These are phyloP conservation scores for Apodemus speciosus DNA, from an alignment of 2,113 vertebrate species.

Conservation along the genomic window DNA sequence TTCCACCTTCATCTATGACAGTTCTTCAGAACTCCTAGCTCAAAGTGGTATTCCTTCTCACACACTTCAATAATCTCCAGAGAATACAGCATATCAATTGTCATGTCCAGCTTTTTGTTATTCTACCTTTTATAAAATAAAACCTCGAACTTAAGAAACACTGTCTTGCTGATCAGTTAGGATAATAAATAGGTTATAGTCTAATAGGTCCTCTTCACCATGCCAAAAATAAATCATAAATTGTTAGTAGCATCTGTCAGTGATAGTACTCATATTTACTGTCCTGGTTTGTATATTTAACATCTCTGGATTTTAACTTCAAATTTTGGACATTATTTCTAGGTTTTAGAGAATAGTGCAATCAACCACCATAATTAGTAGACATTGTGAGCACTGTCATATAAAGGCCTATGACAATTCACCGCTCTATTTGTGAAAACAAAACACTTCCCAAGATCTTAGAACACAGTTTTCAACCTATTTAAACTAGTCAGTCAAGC, in stretches of 20 bases:
- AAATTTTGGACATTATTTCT: neutral
- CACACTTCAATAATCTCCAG: neutral
- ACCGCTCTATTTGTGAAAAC: neutral
- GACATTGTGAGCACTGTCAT: neutral
- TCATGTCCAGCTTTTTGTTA: neutral
- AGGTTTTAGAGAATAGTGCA: neutral
- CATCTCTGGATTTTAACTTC: neutral
- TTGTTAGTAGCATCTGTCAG: conserved; percentile 46
- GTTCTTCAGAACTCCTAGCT: neutral
- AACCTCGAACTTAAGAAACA: neutral
- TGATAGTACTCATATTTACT: neutral
- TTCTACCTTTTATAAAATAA: neutral
- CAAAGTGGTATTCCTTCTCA: neutral
- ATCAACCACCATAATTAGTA: neutral
- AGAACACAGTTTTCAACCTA: neutral
- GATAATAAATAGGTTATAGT: conserved; percentile 41
- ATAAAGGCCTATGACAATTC: conserved; percentile 16
- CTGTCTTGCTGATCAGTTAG: neutral
- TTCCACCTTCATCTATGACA: neutral
- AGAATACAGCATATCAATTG: neutral
- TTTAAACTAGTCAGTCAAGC: conserved; percentile 47
- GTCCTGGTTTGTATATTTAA: neutral
- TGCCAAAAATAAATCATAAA: conserved; percentile 45
- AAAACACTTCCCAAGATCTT: conserved; percentile 1
- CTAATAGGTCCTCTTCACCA: conserved; percentile 50